These are phyloP conservation scores for Oncorhynchus mykiss DNA, from an alignment of 2,113 vertebrate genomes.

Conservation along the genomic window DNA sequence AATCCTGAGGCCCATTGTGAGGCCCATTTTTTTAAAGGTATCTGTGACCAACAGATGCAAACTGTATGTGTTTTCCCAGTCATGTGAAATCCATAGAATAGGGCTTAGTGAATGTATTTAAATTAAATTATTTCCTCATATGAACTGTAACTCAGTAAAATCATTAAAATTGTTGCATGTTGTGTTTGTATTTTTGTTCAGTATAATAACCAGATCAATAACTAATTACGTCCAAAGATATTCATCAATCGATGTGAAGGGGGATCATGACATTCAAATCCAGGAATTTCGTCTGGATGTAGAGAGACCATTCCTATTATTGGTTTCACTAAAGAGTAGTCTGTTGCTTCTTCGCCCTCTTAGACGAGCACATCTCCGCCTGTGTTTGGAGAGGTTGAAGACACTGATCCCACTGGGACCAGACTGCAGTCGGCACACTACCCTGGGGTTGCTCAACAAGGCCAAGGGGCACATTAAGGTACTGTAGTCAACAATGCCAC, in stretches of 20 bases:
- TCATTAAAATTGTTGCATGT: too few relatives aligned
- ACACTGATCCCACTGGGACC: slow-evolving; percentile 93
- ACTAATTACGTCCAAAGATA: slow-evolving; percentile 30
- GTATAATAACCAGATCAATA: background rate
- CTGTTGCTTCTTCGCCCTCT: slow-evolving; percentile 27
- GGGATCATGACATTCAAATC: background rate
- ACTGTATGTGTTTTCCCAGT: too few relatives aligned
- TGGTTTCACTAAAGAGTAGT: too few relatives aligned
- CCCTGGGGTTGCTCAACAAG: slow-evolving; percentile 96
- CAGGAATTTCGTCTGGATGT: background rate
- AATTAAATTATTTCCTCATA: too few relatives aligned
- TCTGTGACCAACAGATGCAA: too few relatives aligned
- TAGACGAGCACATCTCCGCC: slow-evolving; percentile 94
- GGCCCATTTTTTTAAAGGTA: too few relatives aligned
- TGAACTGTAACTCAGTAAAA: too few relatives aligned
- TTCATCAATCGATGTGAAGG: slow-evolving; percentile 18
- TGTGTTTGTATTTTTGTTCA: slow-evolving; percentile 20
- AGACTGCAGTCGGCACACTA: slow-evolving; percentile 92
- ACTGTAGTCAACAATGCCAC: slow-evolving; percentile 31
- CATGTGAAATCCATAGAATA: too few relatives aligned
- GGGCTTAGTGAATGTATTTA: too few relatives aligned
- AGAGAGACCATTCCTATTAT: background rate
- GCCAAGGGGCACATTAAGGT: slow-evolving; percentile 98
- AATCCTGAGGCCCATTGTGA: too few relatives aligned
- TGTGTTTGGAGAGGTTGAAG: slow-evolving; percentile 94